These are phyloP conservation scores for Girardia tigrina DNA, from an alignment of 2,888 invertebrate species.

Conservation along the genomic window DNA sequence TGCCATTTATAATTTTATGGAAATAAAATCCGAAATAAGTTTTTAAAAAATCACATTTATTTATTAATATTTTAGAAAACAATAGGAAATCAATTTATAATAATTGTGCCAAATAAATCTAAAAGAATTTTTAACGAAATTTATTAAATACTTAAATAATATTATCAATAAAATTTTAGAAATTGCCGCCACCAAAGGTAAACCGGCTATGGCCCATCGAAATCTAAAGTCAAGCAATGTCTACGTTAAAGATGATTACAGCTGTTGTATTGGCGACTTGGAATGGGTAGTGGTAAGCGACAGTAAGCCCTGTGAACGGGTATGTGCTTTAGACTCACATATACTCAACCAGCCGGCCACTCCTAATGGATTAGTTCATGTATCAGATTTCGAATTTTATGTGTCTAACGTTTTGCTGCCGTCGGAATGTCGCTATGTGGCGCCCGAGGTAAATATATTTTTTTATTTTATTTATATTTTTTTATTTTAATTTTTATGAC, in stretches of 20 bases:
- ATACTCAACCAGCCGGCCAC: not conserved
- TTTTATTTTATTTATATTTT: not conserved
- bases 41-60: too few species aligned
- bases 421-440: conserved; percentile 24
- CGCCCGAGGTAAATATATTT: conserved; percentile 23
- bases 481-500: not conserved
- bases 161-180: too few species aligned
- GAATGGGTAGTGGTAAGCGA: conserved; percentile 9
- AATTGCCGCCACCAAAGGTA: conserved; percentile 28
- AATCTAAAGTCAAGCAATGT: conserved; percentile 30
- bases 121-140: too few species aligned
- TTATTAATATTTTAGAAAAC: conserved; percentile 11
- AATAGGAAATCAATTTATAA: conserved; percentile 10
- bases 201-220: conserved; percentile 33
- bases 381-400: not conserved
- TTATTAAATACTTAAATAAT: too few species aligned
- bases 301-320: not conserved
- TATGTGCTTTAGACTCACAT: not conserved
- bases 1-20: too few species aligned
- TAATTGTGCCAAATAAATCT: conserved; percentile 18
- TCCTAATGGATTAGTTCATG: not conserved
- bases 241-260: conserved; percentile 26
- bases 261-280: conserved; percentile 27
- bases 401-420: not conserved
- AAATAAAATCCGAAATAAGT: too few species aligned